Percentiles rank a stretch among this genome's conserved stretches.
Evolutionary conservation across 2,888 invertebrate genomes (phyloP).

Genomic region (Exocentrus adspersus): DNA sequence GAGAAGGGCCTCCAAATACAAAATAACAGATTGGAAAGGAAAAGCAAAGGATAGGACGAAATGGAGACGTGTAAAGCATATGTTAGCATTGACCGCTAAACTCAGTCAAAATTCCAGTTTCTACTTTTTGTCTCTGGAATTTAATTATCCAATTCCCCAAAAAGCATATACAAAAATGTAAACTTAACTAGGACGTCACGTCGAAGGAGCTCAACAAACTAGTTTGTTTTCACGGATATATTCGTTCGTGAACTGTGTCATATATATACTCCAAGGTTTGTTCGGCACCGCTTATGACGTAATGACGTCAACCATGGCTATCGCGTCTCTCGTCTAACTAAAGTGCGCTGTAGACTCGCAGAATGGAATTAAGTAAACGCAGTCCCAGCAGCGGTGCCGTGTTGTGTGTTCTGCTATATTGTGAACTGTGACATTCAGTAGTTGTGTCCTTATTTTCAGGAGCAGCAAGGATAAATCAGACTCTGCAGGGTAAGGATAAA

Average conservation of each 20-base stretch:
- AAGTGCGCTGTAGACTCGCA: constrained; percentile 30
- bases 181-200: neutral
- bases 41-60: too few species aligned
- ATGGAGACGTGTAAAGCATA: too few species aligned
- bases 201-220: neutral
- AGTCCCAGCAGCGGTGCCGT: constrained; percentile 5
- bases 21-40: too few species aligned
- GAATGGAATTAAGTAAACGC: constrained; percentile 17
- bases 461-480: constrained; percentile 1
- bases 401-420: constrained; percentile 10
- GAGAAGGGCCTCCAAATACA: too few species aligned
- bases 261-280: constrained; percentile 28
- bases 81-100: too few species aligned
- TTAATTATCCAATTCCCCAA: too few species aligned
- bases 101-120: too few species aligned
- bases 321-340: constrained; percentile 23
- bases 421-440: constrained; percentile 7
- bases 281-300: constrained; percentile 22
- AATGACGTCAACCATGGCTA: constrained; percentile 27
- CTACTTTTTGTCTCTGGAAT: too few species aligned
- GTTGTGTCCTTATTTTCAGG: constrained; percentile 2
- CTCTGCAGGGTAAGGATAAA: neutral
- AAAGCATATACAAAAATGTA: neutral
- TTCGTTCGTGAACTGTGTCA: constrained; percentile 18
- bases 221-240: too few species aligned